phyloP scores from a whole-genome alignment of 2,888 invertebrate species.

The Eulithis testata region DNA sequence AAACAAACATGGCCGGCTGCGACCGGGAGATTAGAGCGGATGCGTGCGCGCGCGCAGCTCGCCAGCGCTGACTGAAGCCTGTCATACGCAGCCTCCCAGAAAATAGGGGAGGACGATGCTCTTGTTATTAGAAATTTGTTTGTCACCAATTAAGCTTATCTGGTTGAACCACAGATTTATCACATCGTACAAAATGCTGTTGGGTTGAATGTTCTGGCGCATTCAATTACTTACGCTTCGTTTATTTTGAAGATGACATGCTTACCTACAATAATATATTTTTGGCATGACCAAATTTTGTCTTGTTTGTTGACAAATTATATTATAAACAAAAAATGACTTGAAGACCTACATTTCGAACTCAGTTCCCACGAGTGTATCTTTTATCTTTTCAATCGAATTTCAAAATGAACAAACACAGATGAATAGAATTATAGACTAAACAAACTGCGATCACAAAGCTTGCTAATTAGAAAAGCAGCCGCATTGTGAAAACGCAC shows the following conservation, averaged over 20 bases:
- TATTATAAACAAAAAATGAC: too few relatives aligned
- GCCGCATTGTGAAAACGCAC: conserved; percentile 33
- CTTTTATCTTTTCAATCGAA: neutral
- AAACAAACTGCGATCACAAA: conserved; percentile 11
- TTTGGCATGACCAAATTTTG: too few relatives aligned
- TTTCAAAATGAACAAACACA: neutral
- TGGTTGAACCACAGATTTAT: conserved; percentile 11
- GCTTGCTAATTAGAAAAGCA: conserved; percentile 27
- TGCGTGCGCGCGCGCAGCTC: conserved; percentile 79
- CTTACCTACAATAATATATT: neutral
- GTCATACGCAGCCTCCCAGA: conserved; percentile 70
- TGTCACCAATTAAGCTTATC: conserved; percentile 17
- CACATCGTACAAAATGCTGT: neutral
- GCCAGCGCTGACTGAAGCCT: conserved; percentile 79
- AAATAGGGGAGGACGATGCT: conserved; percentile 58
- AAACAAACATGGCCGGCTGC: conserved; percentile 63
- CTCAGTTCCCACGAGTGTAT: neutral
- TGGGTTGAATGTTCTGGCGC: neutral
- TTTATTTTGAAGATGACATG: conserved; percentile 8
- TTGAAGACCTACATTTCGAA: neutral
- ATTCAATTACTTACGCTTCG: conserved; percentile 1
- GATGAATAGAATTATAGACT: neutral
- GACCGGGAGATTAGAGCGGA: conserved; percentile 50
- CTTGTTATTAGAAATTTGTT: conserved; percentile 20
- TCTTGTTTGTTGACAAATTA: too few relatives aligned